Evolutionary conservation across 1,140 invertebrate genomes (phyloP).

Genomic region (Probaryconus sp.): DNA sequence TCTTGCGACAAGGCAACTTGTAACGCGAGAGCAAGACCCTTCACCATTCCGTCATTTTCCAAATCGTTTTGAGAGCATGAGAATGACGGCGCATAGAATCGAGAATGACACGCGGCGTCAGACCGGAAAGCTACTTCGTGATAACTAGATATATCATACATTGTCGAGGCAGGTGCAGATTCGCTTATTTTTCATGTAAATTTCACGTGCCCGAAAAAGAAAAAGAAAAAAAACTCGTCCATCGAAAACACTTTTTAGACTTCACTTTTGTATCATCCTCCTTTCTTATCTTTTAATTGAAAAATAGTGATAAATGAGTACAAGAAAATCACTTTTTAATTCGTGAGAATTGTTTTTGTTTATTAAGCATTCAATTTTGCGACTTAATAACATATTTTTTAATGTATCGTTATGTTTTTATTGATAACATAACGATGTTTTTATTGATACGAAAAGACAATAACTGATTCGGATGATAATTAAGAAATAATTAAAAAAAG

Average conservation of each 20-base stretch:
- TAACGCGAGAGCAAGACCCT: constrained; percentile 48
- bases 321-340: too few relatives aligned
- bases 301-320: too few relatives aligned
- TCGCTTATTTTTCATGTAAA: constrained; percentile 6
- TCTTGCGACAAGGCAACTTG: constrained; percentile 46
- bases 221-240: constrained; percentile 29
- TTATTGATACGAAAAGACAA: too few relatives aligned
- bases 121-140: constrained; percentile 64
- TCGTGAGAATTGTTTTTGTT: too few relatives aligned
- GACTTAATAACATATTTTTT: too few relatives aligned
- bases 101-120: constrained; percentile 70
- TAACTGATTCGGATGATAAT: too few relatives aligned
- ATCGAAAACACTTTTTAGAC: neutral
- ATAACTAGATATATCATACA: constrained; percentile 52
- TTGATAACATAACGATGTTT: too few relatives aligned
- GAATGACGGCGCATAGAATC: constrained; percentile 66
- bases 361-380: too few relatives aligned
- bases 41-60: constrained; percentile 57
- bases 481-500: too few relatives aligned
- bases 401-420: too few relatives aligned
- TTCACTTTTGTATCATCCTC: too few relatives aligned
- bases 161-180: constrained; percentile 37
- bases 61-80: constrained; percentile 52
- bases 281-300: too few relatives aligned
- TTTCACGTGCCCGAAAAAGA: constrained; percentile 20